Evolutionary conservation across 2,113 vertebrate genomes (phyloP).

Genomic region (Oryzias woworae): DNA sequence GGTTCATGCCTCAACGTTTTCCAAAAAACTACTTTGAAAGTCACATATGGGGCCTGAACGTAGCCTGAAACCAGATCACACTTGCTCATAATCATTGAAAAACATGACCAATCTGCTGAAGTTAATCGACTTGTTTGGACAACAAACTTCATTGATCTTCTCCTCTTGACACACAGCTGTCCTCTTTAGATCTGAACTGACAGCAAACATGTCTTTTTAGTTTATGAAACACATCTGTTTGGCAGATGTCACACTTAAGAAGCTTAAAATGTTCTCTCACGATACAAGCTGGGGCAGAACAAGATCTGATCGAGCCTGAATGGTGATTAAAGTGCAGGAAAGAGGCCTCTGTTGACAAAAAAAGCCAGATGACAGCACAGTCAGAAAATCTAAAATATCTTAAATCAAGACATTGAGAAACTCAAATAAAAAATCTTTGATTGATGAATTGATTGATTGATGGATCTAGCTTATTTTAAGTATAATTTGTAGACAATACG

Average conservation of each 20-base stretch:
- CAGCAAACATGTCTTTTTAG: not conserved
- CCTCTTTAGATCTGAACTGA: not conserved
- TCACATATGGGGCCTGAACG: no score
- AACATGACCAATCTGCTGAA: not conserved
- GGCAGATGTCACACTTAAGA: not conserved
- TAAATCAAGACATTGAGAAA: no score
- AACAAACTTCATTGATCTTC: slow-evolving; percentile 1
- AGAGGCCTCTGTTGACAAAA: not conserved
- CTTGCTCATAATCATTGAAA: no score
- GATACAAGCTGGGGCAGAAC: not conserved
- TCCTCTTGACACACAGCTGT: slow-evolving; percentile 1
- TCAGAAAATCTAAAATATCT: no score
- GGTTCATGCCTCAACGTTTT: no score
- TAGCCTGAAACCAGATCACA: no score
- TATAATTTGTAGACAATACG: no score
- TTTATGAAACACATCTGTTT: not conserved
- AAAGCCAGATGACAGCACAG: not conserved
- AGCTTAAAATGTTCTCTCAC: not conserved
- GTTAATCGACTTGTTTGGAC: slow-evolving; percentile 4
- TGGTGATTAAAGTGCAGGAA: no score
- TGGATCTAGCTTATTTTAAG: no score
- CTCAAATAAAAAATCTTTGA: no score
- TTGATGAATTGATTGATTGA: no score
- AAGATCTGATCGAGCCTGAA: not conserved
- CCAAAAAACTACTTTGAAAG: no score